Conservation (phyloP, 2,888 invertebrate genomes). For the Penaeus monodon region DNA sequence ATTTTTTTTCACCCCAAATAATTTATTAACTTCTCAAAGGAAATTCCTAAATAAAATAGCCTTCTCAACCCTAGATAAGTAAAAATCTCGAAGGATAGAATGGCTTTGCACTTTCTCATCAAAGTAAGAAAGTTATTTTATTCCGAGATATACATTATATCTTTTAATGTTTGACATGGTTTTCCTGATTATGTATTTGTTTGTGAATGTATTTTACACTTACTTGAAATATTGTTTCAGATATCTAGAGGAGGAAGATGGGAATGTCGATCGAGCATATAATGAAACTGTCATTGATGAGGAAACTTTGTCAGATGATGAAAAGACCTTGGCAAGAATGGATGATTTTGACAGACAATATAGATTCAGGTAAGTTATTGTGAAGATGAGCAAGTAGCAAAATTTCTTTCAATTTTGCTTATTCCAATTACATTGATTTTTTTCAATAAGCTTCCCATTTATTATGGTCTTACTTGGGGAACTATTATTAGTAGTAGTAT, state of each 20-base stretch:
- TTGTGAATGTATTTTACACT: no score
- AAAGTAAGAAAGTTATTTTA: constrained; percentile 41
- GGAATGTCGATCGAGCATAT: constrained; percentile 27
- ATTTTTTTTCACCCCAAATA: no score
- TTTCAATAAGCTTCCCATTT: not conserved
- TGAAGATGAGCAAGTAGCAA: not conserved
- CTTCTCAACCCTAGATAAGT: constrained; percentile 37
- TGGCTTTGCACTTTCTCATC: constrained; percentile 55
- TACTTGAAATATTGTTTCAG: constrained; percentile 21
- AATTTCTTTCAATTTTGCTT: not conserved
- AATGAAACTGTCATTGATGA: constrained; percentile 50
- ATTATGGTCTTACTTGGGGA: not conserved
- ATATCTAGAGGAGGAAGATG: constrained; percentile 58
- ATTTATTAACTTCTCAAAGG: no score
- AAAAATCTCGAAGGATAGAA: constrained; percentile 40
- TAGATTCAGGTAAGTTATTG: constrained; percentile 78
- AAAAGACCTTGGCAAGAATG: constrained; percentile 82
- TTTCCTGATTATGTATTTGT: not conserved
- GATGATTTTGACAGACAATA: constrained; percentile 94
- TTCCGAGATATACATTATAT: no score
- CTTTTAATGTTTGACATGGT: no score
- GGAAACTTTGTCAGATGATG: constrained; percentile 69
- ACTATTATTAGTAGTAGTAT: not conserved
- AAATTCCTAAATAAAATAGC: no score
- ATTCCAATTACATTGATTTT: no score